phyloP scores from a whole-genome alignment of 2,113 vertebrate species.

The Paramormyrops kingsleyae region DNA sequence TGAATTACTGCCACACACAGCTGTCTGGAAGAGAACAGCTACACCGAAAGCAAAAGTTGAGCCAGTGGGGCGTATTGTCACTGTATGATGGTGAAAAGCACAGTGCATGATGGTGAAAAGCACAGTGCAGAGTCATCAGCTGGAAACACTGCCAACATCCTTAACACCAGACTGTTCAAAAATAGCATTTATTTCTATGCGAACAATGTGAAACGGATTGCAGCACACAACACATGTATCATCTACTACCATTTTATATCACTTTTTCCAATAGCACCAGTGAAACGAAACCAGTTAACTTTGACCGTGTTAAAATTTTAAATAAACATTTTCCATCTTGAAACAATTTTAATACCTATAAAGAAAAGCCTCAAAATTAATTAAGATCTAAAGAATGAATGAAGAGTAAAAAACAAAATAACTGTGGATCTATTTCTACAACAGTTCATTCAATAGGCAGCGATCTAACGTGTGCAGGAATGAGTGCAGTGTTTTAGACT shows the following conservation, averaged over 20 bases:
- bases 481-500: not conserved
- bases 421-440: not conserved
- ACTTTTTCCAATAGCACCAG: not conserved
- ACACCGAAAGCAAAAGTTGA: not conserved
- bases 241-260: not conserved
- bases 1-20: not conserved
- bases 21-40: not conserved
- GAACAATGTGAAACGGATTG: constrained; percentile 35
- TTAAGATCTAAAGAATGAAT: not conserved
- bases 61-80: not conserved
- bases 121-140: not conserved
- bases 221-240: not conserved
- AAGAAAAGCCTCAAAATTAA: not conserved
- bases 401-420: not conserved
- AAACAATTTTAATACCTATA: not conserved
- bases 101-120: not conserved
- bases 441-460: not conserved
- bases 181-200: constrained; percentile 24
- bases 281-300: not conserved
- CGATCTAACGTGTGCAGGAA: not conserved
- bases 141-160: not conserved
- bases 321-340: not conserved
- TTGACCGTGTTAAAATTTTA: not conserved
- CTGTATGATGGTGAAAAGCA: not conserved
- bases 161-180: constrained; percentile 1